Base-by-base conservation (phyloP, 2,797 vertebrate species). In the Jordanella pulchra region DNA sequence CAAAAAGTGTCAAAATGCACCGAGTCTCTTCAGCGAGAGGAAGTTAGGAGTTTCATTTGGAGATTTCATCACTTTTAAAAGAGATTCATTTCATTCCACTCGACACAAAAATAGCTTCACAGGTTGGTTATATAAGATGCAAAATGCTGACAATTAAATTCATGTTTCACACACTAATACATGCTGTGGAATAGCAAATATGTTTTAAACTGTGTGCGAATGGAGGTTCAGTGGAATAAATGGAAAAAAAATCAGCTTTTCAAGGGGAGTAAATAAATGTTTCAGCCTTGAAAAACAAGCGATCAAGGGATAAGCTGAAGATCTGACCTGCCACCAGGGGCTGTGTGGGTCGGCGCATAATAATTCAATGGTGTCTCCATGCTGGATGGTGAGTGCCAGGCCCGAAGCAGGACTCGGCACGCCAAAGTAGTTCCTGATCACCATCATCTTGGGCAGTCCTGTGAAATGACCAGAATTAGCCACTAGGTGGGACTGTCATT, bases 371-470 rank as follows among this genome's bases (percentile, higher is more conserved):
- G 97, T 96, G 80, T 99, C 97, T 6, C 96, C 97, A 1, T 93
- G 84, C 86, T 97, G 96, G 88, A 99, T 95, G 78, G 91, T 94
- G 72, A 99, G 83, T 0, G 97, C 88, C 0, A 96, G 96, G 14
- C 97, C 96, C 25, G 94, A 94, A 0, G 89, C 65, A 0, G 97
- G 97, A 50, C 94, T 93, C 0, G 98, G 98, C 1, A 86, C 81
- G 0, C 98, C 97, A 0, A 28, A 91, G 80, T 99, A 99, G 90
- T 92, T 96, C 82, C 94, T 93, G 89, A 96, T 96, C 1, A 95
- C 97, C 88, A 96, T 91, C 97, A 99, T 97, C 92, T 96, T 99
- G 30, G 97, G 97, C 84, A 97, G 92, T 87, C 96, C 97, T 99
- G 87, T 23, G 66, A 30, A n/a, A 54, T 44, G 4, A 58, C 55